Evolutionary conservation across 1,140 invertebrate species (phyloP).

Genomic region (Sarcophaga bullata): DNA sequence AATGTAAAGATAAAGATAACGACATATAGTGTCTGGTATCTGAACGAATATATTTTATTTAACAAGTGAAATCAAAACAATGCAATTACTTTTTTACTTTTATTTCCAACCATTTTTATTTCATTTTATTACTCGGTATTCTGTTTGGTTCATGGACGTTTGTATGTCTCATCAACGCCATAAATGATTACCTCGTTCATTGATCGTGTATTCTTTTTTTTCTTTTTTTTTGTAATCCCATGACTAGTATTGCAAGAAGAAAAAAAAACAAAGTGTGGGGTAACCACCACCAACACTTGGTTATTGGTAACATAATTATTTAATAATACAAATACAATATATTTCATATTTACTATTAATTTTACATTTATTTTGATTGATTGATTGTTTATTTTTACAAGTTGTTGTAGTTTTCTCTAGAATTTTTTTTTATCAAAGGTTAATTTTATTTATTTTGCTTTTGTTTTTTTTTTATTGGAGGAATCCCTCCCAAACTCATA

Average conservation of each 20-base stretch:
- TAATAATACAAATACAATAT: neutral
- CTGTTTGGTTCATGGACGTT: conserved; percentile 15
- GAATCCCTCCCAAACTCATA: conserved; percentile 3
- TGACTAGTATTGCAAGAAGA: no score
- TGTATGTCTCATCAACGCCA: neutral
- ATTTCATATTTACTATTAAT: neutral
- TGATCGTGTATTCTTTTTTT: no score
- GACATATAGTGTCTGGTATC: neutral
- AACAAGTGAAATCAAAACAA: conserved; percentile 11
- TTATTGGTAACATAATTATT: no score
- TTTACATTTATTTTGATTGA: neutral
- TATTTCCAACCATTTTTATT: neutral
- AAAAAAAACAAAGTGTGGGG: no score
- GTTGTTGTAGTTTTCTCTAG: conserved; percentile 7
- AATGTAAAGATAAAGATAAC: conserved; percentile 3
- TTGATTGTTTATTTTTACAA: neutral
- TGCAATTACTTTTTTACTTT: neutral
- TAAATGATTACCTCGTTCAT: no score
- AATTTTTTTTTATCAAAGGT: neutral
- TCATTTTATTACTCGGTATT: neutral
- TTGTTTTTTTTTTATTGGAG: neutral
- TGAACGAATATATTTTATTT: neutral
- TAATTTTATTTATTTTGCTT: neutral
- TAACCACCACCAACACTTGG: no score
- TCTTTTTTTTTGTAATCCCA: no score